Conservation (phyloP, 2,888 invertebrate genomes). For the Chrysolina americana region DNA sequence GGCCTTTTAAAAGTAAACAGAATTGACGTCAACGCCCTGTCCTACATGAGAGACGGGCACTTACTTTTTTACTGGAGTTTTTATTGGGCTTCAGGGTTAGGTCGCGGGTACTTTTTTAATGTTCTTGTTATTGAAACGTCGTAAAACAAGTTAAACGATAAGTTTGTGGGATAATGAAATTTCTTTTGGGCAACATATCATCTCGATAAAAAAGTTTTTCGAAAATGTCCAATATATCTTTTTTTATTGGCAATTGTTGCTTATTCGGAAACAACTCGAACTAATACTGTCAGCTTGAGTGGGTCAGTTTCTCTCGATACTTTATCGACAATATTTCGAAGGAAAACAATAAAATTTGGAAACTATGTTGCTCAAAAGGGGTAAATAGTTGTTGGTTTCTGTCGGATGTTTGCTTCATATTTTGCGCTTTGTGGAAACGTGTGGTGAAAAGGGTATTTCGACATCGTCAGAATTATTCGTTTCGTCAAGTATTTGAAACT, state of each 20-base stretch:
- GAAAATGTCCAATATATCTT: conserved; percentile 24
- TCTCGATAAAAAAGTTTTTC: conserved; percentile 31
- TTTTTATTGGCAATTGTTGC: conserved; percentile 30
- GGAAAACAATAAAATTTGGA: too few relatives aligned
- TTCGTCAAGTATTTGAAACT: too few relatives aligned
- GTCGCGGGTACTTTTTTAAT: conserved; percentile 26
- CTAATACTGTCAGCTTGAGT: conserved; percentile 4
- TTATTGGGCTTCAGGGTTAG: conserved; percentile 32
- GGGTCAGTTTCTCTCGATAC: not conserved
- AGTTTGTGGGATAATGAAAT: conserved; percentile 45
- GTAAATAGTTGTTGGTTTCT: too few relatives aligned
- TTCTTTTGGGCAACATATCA: conserved; percentile 34
- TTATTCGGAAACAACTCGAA: conserved; percentile 4
- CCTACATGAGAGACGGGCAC: conserved; percentile 32
- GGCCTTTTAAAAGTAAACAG: conserved; percentile 40
- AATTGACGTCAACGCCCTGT: conserved; percentile 16
- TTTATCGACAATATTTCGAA: too few relatives aligned
- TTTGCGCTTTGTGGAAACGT: too few relatives aligned
- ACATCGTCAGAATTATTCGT: too few relatives aligned
- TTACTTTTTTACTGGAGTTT: conserved; percentile 39
- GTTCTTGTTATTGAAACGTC: conserved; percentile 44
- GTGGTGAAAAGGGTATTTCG: too few relatives aligned
- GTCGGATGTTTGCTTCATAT: too few relatives aligned
- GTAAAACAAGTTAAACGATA: conserved; percentile 40
- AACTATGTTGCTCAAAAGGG: too few relatives aligned